These are phyloP conservation scores for Ormyrus thymus DNA, from an alignment of 2,888 invertebrate genomes.

Conservation along the genomic window DNA sequence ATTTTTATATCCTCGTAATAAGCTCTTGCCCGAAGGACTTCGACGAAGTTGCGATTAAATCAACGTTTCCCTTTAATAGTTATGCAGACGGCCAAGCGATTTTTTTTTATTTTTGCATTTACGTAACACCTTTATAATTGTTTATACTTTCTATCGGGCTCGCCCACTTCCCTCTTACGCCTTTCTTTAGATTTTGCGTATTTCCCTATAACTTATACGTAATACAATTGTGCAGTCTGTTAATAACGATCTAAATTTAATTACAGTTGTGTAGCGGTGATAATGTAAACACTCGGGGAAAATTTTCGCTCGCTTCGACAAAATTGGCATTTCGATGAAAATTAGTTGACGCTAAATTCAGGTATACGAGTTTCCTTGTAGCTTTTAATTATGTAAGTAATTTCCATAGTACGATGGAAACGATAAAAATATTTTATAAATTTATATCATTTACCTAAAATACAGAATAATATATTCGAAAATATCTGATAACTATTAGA, in stretches of 20 bases:
- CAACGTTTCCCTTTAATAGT: constrained; percentile 23
- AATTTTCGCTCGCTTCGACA: constrained; percentile 53
- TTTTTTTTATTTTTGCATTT: constrained; percentile 48
- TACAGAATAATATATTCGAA: constrained; percentile 50
- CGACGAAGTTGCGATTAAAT: constrained; percentile 38
- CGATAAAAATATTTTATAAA: constrained; percentile 52
- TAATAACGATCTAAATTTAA: constrained; percentile 62
- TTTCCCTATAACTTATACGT: constrained; percentile 55
- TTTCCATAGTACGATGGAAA: constrained; percentile 45
- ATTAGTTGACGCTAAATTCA: constrained; percentile 48
- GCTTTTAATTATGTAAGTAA: constrained; percentile 44
- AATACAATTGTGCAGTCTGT: constrained; percentile 70
- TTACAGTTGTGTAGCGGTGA: constrained; percentile 58
- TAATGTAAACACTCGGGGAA: constrained; percentile 51
- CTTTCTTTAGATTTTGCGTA: constrained; percentile 47
- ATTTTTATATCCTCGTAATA: constrained; percentile 13
- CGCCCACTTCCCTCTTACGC: constrained; percentile 18
- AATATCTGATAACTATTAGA: constrained; percentile 55
- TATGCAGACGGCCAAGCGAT: constrained; percentile 43
- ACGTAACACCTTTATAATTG: constrained; percentile 59
- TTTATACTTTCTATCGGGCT: constrained; percentile 58
- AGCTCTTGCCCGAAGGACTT: constrained; percentile 41
- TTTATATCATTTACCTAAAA: constrained; percentile 45
- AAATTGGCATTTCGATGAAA: constrained; percentile 53
- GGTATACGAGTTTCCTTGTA: constrained; percentile 51